phyloP scores from a whole-genome alignment of 2,888 invertebrate genomes.

The Herminia tarsipennalis region DNA sequence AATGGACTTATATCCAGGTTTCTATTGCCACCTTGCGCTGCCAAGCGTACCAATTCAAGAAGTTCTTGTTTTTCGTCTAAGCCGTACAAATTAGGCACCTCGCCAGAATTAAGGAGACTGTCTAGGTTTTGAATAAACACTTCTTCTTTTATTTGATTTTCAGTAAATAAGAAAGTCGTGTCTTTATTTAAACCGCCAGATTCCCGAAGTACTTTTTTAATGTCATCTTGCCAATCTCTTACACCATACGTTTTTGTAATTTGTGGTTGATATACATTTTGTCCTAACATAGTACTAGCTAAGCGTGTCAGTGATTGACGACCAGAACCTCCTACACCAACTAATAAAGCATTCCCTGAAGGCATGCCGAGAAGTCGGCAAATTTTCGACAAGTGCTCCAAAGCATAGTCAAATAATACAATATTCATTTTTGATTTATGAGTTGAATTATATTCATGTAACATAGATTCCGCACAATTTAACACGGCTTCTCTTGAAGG shows the following conservation, averaged over 20 bases:
- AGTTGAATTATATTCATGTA: constrained; percentile 92
- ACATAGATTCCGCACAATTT: constrained; percentile 86
- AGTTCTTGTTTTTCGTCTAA: constrained; percentile 94
- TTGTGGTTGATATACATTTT: constrained; percentile 89
- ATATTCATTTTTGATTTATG: constrained; percentile 94
- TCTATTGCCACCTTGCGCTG: constrained; percentile 90
- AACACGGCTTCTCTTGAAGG: constrained; percentile 88
- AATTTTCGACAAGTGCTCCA: constrained; percentile 93
- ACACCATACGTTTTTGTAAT: constrained; percentile 92
- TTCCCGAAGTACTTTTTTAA: constrained; percentile 89
- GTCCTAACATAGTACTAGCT: constrained; percentile 87
- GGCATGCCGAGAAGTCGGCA: constrained; percentile 92
- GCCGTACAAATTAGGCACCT: constrained; percentile 94
- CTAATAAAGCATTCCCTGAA: constrained; percentile 91
- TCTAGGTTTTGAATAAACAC: constrained; percentile 93
- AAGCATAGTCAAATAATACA: constrained; percentile 92
- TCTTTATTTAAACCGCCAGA: constrained; percentile 90
- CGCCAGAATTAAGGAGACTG: constrained; percentile 93
- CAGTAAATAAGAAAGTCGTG: constrained; percentile 91
- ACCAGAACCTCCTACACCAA: constrained; percentile 95
- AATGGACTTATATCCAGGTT: constrained; percentile 93
- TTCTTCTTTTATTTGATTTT: constrained; percentile 93
- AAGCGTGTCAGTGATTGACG: constrained; percentile 92
- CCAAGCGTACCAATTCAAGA: constrained; percentile 89
- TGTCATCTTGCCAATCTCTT: constrained; percentile 93